These are phyloP conservation scores for Rutpela maculata DNA, from an alignment of 2,888 invertebrate species.

Conservation along the genomic window DNA sequence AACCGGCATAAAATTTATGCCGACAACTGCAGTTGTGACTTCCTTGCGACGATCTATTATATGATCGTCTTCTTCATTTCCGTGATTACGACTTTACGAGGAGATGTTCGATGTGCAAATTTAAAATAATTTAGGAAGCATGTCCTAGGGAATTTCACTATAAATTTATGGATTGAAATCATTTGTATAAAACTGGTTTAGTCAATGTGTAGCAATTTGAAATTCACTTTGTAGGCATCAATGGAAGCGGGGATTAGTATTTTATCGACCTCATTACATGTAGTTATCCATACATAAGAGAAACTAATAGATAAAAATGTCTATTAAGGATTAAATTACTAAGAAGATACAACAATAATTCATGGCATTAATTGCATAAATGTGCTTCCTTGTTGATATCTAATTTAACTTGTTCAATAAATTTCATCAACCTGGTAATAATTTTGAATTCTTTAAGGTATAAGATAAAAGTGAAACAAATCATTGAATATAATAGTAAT, in stretches of 20 bases:
- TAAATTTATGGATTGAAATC: slow-evolving; percentile 32
- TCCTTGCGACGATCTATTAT: slow-evolving; percentile 35
- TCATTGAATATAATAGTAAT: too few species aligned
- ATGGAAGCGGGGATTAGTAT: neutral
- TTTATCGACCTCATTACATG: neutral
- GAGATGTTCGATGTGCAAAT: slow-evolving; percentile 23
- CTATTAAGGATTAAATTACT: too few species aligned
- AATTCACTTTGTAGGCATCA: neutral
- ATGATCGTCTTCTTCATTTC: slow-evolving; percentile 44
- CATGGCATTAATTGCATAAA: too few species aligned
- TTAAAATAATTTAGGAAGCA: slow-evolving; percentile 37
- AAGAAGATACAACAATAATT: too few species aligned
- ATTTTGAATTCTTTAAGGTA: too few species aligned
- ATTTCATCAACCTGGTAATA: too few species aligned
- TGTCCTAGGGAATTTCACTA: slow-evolving; percentile 3
- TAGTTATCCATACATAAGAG: neutral
- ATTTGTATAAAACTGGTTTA: slow-evolving; percentile 27
- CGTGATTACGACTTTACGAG: slow-evolving; percentile 34
- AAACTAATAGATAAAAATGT: too few species aligned
- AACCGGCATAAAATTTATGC: slow-evolving; percentile 41
- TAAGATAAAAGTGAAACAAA: too few species aligned
- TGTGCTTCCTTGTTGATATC: too few species aligned
- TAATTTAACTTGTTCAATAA: too few species aligned
- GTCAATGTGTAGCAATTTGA: neutral
- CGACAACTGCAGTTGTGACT: slow-evolving; percentile 30